Percentiles rank a stretch among this genome's conserved stretches.
Evolutionary conservation across 2,113 vertebrate species (phyloP).

Genomic region (Myiopsitta monachus): DNA sequence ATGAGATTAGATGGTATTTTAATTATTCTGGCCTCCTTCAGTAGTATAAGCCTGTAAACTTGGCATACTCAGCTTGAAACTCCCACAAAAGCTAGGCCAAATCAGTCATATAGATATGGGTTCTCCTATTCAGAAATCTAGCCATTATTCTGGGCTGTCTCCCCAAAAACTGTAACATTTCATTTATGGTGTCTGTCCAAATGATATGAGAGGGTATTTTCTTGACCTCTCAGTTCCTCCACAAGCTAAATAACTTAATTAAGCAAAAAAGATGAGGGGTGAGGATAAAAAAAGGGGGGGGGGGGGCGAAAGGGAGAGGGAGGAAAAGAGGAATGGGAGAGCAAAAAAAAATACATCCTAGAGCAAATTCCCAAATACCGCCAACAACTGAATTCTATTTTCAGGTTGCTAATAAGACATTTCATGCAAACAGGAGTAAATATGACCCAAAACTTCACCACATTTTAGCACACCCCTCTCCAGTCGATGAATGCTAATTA

Average conservation of each 20-base stretch:
- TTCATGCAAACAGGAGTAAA: background rate
- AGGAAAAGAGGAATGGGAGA: rapidly evolving
- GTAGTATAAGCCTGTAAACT: background rate
- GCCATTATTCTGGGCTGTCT: background rate
- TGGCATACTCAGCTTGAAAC: background rate
- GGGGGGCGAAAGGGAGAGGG: no score
- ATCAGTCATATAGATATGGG: rapidly evolving
- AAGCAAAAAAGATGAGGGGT: background rate
- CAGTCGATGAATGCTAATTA: background rate
- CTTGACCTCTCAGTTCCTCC: background rate
- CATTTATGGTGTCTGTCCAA: background rate
- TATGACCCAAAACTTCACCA: background rate
- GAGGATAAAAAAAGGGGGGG: rapidly evolving
- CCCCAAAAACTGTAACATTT: background rate
- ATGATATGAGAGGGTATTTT: rapidly evolving
- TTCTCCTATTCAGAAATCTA: background rate
- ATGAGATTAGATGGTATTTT: background rate
- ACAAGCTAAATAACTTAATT: background rate
- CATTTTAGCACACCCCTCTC: background rate
- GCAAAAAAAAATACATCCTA: background rate
- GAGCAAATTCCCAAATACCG: background rate
- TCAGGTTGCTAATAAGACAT: background rate
- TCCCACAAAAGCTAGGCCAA: background rate
- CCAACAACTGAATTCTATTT: background rate
- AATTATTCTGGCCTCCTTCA: background rate